Percentiles rank a stretch among this genome's conserved stretches.
Evolutionary conservation across 2,797 vertebrate species (phyloP).

Genomic region (Glyptemys insculpta): DNA sequence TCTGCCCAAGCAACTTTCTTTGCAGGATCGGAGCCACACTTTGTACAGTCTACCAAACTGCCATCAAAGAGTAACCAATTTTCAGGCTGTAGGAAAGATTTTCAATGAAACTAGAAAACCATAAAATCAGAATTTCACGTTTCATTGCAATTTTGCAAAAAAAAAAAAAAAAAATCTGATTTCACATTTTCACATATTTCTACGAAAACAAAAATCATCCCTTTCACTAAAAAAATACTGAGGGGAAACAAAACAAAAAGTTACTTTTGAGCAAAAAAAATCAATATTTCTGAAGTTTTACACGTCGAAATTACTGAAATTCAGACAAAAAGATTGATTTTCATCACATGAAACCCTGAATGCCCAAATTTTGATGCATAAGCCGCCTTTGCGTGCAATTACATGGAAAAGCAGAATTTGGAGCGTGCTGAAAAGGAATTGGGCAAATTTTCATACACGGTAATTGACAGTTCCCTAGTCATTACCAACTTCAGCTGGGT

Average conservation of each 20-base stretch:
- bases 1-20: background rate
- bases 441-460: background rate
- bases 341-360: background rate
- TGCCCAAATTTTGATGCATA: rapidly evolving
- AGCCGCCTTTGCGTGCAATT: rapidly evolving
- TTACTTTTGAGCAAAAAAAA: background rate
- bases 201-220: background rate
- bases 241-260: background rate
- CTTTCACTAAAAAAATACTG: background rate
- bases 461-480: background rate
- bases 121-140: background rate
- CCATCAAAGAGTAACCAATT: background rate
- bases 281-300: background rate
- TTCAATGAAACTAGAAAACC: conserved; percentile 30
- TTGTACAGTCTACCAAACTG: background rate
- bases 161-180: conserved; percentile 3
- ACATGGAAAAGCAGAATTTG: background rate
- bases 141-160: conserved; percentile 29
- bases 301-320: background rate
- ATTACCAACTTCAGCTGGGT: background rate
- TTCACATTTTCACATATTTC: conserved; percentile 21
- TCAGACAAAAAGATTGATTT: background rate
- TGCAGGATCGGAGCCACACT: rapidly evolving
- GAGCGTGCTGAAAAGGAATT: background rate
- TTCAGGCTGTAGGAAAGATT: background rate